These are phyloP conservation scores for Eptatretus atami DNA, from an alignment of 2,797 vertebrate genomes.

Conservation along the genomic window DNA sequence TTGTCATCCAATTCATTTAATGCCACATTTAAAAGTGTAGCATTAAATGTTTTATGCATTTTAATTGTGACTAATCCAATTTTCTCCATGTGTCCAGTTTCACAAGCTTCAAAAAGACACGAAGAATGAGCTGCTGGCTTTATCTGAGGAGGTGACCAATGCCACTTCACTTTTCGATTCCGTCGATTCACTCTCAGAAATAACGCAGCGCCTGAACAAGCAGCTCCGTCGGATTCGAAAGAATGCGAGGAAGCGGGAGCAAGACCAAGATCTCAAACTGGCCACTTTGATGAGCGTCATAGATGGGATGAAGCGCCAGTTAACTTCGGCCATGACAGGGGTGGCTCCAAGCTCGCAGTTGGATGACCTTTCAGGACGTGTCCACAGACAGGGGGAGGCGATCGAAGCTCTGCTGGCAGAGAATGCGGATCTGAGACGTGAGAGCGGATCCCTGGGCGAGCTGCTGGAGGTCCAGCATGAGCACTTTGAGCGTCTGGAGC, in stretches of 20 bases:
- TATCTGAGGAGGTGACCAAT: neutral
- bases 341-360: neutral
- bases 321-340: neutral
- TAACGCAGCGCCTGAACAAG: neutral
- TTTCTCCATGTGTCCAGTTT: neutral
- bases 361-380: neutral
- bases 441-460: neutral
- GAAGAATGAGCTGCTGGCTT: neutral
- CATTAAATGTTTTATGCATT: neutral
- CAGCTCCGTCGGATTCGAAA: neutral
- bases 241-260: neutral
- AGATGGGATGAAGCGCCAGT: slow-evolving; percentile 1
- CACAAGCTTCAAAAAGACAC: neutral
- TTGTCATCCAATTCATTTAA: neutral
- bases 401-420: neutral
- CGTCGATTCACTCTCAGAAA: neutral
- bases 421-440: neutral
- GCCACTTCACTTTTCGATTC: neutral
- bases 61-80: neutral
- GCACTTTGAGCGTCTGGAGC: neutral
- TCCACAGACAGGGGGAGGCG: neutral
- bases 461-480: neutral
- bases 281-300: neutral
- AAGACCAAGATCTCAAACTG: neutral
- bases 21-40: neutral